Conservation (phyloP, 1,140 invertebrate genomes). For the Drosophila erecta region DNA sequence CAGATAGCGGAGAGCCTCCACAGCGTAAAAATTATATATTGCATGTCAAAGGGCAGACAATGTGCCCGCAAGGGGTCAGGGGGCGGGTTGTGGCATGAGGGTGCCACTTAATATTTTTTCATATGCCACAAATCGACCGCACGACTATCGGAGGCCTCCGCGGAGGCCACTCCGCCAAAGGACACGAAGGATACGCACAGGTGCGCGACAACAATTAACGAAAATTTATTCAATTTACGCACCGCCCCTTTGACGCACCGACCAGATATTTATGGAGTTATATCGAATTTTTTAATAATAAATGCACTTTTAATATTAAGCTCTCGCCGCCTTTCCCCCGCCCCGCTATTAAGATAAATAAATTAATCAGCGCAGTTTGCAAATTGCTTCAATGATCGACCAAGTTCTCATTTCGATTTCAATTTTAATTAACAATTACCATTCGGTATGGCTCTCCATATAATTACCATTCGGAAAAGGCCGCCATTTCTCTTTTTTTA, state of each 20-base stretch:
- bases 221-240: conserved; percentile 78
- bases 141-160: conserved; percentile 69
- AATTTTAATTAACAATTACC: conserved; percentile 51
- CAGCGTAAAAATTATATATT: conserved; percentile 79
- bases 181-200: conserved; percentile 48
- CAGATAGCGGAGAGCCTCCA: conserved; percentile 1
- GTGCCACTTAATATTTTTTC: conserved; percentile 82
- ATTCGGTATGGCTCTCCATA: conserved; percentile 10
- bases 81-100: conserved; percentile 16
- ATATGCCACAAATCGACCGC: conserved; percentile 82
- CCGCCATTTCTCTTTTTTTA: conserved; percentile 18
- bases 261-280: conserved; percentile 34
- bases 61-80: conserved; percentile 30
- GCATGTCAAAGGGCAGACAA: conserved; percentile 82
- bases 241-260: conserved; percentile 12
- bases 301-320: conserved; percentile 53
- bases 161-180: conserved; percentile 31
- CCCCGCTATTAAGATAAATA: conserved; percentile 55
- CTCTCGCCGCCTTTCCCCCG: conserved; percentile 25
- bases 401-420: conserved; percentile 45
- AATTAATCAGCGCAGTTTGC: conserved; percentile 45
- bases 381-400: conserved; percentile 28
- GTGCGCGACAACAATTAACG: conserved; percentile 78
- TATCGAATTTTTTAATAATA: conserved; percentile 66
- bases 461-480: conserved; percentile 35